Conservation (phyloP, 2,888 invertebrate species). For the Drosophila flavopinicola region DNA sequence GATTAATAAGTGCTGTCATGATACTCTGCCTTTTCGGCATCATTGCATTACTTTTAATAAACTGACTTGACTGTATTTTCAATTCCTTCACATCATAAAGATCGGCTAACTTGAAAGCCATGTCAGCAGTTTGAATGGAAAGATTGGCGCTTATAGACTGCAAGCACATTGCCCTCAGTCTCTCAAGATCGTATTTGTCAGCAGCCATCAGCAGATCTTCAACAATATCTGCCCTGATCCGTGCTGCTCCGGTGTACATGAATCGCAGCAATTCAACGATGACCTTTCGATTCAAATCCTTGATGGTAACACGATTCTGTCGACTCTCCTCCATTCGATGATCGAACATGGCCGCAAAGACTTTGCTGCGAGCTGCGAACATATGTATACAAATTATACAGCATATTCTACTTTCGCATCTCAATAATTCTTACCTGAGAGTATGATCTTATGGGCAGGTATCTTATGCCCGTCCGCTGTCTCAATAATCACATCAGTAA, state of each 20-base stretch:
- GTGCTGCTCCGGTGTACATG: not conserved
- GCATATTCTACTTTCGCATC: not conserved
- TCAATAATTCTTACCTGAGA: not conserved
- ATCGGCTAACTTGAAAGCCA: not conserved
- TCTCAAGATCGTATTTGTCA: not conserved
- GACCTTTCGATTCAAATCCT: not conserved
- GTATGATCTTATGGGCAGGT: not conserved
- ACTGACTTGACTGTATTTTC: not conserved
- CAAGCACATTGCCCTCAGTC: not conserved
- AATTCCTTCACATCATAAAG: not conserved
- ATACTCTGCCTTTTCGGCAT: not conserved
- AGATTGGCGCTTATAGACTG: not conserved
- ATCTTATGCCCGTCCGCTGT: not conserved
- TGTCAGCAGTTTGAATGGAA: not conserved
- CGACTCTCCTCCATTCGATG: not conserved
- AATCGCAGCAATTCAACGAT: not conserved
- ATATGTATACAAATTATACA: not conserved
- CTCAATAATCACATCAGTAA: not conserved
- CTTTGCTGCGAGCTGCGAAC: not conserved
- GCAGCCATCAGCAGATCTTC: not conserved
- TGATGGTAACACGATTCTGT: not conserved
- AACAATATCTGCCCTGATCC: not conserved
- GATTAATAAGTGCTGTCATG: too few species aligned
- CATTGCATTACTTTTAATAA: not conserved
- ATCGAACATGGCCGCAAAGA: not conserved